Base-by-base conservation (phyloP, 2,797 vertebrate species). In the Falco columbarius region DNA sequence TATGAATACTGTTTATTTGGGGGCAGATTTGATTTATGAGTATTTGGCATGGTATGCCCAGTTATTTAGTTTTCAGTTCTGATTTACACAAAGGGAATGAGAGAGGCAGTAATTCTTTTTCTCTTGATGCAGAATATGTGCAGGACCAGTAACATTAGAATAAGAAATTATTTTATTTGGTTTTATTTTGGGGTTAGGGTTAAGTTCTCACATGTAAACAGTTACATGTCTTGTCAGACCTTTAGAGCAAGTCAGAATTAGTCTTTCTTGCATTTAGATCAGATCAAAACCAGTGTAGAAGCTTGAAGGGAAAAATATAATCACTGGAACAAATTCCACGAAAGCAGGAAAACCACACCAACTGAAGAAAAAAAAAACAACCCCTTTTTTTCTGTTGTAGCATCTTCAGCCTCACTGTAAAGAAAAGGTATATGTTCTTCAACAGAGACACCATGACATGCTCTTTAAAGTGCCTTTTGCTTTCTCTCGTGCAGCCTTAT, bases 1-100 rank as follows among this genome's bases (percentile, higher is more conserved):
- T 97, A 97, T 95, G 75, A 97, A 95, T 97, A 86, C 66, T 75
- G 86, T 91, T 97, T 98, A 97, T 98, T 97, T 97, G 94, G 91
- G 94, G 91, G 59, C 86, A 96, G 62, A 95, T 96, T 95, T 98
- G 96, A 98, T 98, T 97, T 98, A 97, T 90, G 95, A 93, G 85
- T 89, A 80, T 97, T 98, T 97, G 97, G 93, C 83, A 95, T 93
- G 83, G 38, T 86, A 58, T 92, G 90, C 90, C 93, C 80, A 95
- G 95, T 97, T 97, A 94, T 96, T 98, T 95, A 90, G 75, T 89
- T 93, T 96, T 92, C 36, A 93, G 91, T 97, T 96, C 79, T 97
- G 95, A 97, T 98, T 97, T 98, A 94, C 81, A 81, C 63, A 85
- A 92, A 88, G 66, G 63, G 91, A 97, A 93, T 80, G 88, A 75